Percentiles rank a stretch among this genome's conserved stretches.
phyloP scores from a whole-genome alignment of 2,888 invertebrate species.

The Coremacera marginata region DNA sequence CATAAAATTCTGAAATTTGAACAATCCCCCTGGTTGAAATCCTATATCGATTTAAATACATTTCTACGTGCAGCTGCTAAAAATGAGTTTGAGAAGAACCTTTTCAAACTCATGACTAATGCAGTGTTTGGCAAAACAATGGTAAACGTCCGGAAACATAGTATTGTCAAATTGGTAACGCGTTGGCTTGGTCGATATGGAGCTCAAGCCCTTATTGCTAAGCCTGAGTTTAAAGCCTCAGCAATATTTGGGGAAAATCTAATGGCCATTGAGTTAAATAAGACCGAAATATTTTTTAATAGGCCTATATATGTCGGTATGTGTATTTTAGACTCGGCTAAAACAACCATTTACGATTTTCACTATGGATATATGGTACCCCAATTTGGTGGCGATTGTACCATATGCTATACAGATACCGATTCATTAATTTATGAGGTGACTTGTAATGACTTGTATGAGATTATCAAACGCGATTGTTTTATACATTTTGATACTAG shows the following conservation, averaged over 20 bases:
- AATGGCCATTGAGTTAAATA: not conserved
- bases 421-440: too few relatives aligned
- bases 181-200: conserved; percentile 30
- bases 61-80: conserved; percentile 1
- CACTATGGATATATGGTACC: too few relatives aligned
- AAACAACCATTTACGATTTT: too few relatives aligned
- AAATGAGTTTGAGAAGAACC: conserved; percentile 28
- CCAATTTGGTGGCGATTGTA: too few relatives aligned
- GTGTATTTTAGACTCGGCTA: too few relatives aligned
- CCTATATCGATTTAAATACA: conserved; percentile 42
- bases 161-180: conserved; percentile 41
- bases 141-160: conserved; percentile 46
- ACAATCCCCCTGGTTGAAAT: conserved; percentile 56
- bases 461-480: too few relatives aligned
- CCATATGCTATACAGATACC: too few relatives aligned
- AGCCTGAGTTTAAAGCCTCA: not conserved
- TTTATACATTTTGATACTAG: too few relatives aligned
- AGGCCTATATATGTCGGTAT: not conserved
- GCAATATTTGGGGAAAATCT: not conserved
- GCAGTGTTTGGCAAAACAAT: conserved; percentile 48
- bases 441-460: too few relatives aligned
- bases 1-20: not conserved
- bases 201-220: not conserved
- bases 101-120: too few relatives aligned
- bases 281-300: not conserved